Base-by-base conservation (phyloP, 2,888 invertebrate species). In the Mimachlamys varia region DNA sequence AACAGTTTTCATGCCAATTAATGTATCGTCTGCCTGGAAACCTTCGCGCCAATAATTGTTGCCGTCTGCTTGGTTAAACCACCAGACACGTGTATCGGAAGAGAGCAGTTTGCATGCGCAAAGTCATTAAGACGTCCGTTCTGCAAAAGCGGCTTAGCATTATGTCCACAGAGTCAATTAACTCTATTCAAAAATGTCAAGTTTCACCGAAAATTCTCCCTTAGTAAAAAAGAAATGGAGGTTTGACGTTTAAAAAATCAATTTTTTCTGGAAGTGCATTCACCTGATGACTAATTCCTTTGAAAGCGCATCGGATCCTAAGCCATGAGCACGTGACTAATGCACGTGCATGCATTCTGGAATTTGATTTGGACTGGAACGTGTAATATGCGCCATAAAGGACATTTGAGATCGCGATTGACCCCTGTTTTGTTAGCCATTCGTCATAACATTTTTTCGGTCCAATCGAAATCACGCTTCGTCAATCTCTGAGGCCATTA, bases 281-380 rank as follows among this genome's bases (percentile, higher is more conserved):
- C 76, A 76, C 33, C 10, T 76, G 27, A 76, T 76, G 76, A 76
- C 76, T 76, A 76, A 76, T 76, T 76, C 33, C 13, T 33, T 76
- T 76, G 76, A 76, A 76, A 76, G 76, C 76, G 76, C 76, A 76
- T 76, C 76, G 76, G 76, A 76, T 22, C 76, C 76, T 76, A 76
- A 76, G 76, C 76, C 76, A 76, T 10, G 33, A 76, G 76, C 76
- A 76, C 76, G 76, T 76, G 76, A 76, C 76, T 76, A 76, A 76
- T 76, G 76, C 76, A 76, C 76, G 76, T 76, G 76, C 76, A 76
- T 76, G 76, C 76, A 76, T 76, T 4, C 76, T 27, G 12, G 27
- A 33, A 76, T 76, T 76, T 33, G 76, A 76, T 33, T 76, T 76
- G 76, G 76, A 76, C 76, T 76, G 76, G 27, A 76, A 76, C 76